A percentile compares a stretch with the other conserved stretches of the same genome.
phyloP scores from a whole-genome alignment of 2,113 vertebrate genomes.

The Colaptes auratus region DNA sequence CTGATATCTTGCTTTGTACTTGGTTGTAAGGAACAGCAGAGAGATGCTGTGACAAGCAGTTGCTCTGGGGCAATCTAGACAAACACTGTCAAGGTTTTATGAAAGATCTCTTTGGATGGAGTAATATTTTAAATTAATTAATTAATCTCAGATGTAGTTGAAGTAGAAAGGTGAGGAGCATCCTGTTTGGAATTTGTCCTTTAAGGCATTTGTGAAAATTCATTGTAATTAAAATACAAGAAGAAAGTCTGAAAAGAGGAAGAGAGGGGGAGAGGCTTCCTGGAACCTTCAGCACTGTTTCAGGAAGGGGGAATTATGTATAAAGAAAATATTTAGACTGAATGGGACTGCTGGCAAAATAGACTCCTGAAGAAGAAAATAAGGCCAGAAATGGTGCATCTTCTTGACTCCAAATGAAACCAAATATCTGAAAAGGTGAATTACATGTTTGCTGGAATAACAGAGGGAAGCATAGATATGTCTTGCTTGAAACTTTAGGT shows the following conservation, averaged over 20 bases:
- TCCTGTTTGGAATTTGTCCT: not conserved
- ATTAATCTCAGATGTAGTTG: not conserved
- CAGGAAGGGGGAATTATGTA: not conserved
- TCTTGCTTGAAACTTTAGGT: not conserved
- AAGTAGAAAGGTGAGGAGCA: not conserved
- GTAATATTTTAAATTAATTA: not conserved
- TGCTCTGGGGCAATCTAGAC: not conserved
- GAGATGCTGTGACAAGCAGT: not conserved
- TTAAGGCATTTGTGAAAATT: not conserved
- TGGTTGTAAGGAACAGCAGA: not conserved
- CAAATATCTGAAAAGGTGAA: not conserved
- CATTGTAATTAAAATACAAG: not conserved
- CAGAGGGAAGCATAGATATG: not conserved
- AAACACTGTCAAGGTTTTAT: not conserved
- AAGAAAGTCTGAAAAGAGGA: not conserved
- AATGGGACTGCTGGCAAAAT: not conserved
- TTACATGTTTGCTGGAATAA: not conserved
- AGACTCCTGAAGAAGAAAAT: not conserved
- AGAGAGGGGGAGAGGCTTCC: not conserved
- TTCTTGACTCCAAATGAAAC: not conserved
- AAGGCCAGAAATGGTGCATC: not conserved
- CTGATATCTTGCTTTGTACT: not conserved
- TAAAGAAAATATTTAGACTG: not conserved
- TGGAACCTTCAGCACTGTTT: not conserved
- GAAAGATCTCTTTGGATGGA: not conserved